Base-by-base conservation (phyloP, 2,797 vertebrate species). In the Acipenser transmontanus region DNA sequence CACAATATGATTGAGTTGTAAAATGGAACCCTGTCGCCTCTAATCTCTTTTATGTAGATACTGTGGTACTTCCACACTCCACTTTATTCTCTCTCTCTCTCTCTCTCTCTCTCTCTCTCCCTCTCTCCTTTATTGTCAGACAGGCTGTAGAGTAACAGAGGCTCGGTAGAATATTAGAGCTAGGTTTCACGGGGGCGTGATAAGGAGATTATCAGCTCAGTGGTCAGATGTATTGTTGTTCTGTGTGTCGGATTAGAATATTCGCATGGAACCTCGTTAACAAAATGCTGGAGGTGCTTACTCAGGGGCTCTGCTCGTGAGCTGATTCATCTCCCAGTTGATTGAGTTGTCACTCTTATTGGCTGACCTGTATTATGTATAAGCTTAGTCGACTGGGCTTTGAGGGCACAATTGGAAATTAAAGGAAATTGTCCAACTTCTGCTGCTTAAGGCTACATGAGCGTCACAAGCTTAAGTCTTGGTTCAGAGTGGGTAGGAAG, bases 11-110 rank as follows among this genome's bases (percentile, higher is more conserved):
- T 93, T 93, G 91, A 93, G 92, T 87, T 91, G 91, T 93, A 93
- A 92, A 91, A 91, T 91, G 91, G 88, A 89, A 83, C 77, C 86
- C 92, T 93, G 91, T 91, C 86, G 81, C 86, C 88, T 93, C 93
- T 96, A 95, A 96, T 95, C 92, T 89, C 89, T 92, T 93, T 92
- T 93, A 94, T 94, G 93, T 93, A 95, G 95, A 97, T 95, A 94
- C 77, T 82, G 85, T 82, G 87, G 87, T 85, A 81, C 87, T 85
- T 85, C 86, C 88, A 87, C 88, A 87, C 84, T 88, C 82, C 86
- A 89, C 86, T 91, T 86, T 84, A 84, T 87, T 91, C 87, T 79
- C 79, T 52, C 67, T 70, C 59, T 67, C 67, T 66, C 64, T 62
- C 70, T 61, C 51, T 68, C 66, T 12, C 7, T 54, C 48, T 61